phyloP scores from a whole-genome alignment of 2,888 invertebrate species.

The Blastobasis adustella region DNA sequence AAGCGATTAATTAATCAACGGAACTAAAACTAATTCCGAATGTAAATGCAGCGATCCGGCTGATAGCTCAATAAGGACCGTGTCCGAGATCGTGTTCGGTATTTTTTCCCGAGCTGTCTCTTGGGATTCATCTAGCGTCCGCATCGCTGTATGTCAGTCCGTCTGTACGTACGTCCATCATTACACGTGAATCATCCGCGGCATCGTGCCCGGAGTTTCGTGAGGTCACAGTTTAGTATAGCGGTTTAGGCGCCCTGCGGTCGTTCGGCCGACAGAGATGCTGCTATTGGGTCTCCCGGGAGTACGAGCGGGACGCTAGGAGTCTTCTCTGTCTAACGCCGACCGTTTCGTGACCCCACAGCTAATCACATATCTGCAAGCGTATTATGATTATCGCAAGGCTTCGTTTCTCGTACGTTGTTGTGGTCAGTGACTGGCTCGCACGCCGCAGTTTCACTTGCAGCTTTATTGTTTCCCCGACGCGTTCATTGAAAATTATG shows the following conservation, averaged over 20 bases:
- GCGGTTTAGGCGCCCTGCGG: slow-evolving; percentile 71
- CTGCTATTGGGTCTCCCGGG: slow-evolving; percentile 27
- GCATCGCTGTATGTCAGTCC: slow-evolving; percentile 52
- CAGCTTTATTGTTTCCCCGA: not conserved
- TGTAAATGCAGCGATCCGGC: slow-evolving; percentile 27
- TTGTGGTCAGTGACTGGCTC: slow-evolving; percentile 64
- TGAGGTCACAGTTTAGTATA: slow-evolving; percentile 74
- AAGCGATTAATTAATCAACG: slow-evolving; percentile 22
- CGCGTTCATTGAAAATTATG: not conserved
- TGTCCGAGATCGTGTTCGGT: slow-evolving; percentile 30
- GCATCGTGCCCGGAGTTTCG: slow-evolving; percentile 68
- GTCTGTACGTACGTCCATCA: slow-evolving; percentile 54
- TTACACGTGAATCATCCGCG: slow-evolving; percentile 64
- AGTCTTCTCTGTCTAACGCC: slow-evolving; percentile 59
- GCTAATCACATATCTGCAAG: slow-evolving; percentile 74
- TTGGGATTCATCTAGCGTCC: slow-evolving; percentile 58
- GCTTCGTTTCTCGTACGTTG: slow-evolving; percentile 60
- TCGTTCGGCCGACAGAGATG: slow-evolving; percentile 49
- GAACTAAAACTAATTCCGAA: slow-evolving; percentile 42
- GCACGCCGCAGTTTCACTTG: slow-evolving; percentile 14
- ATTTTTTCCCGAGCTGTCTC: slow-evolving; percentile 35
- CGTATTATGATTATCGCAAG: slow-evolving; percentile 71
- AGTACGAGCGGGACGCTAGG: slow-evolving; percentile 32
- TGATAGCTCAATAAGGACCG: not conserved
- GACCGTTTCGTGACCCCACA: slow-evolving; percentile 70